A percentile compares a stretch with the other conserved stretches of the same genome.
Evolutionary conservation across 2,113 vertebrate genomes (phyloP).

Genomic region (Plectropomus leopardus): DNA sequence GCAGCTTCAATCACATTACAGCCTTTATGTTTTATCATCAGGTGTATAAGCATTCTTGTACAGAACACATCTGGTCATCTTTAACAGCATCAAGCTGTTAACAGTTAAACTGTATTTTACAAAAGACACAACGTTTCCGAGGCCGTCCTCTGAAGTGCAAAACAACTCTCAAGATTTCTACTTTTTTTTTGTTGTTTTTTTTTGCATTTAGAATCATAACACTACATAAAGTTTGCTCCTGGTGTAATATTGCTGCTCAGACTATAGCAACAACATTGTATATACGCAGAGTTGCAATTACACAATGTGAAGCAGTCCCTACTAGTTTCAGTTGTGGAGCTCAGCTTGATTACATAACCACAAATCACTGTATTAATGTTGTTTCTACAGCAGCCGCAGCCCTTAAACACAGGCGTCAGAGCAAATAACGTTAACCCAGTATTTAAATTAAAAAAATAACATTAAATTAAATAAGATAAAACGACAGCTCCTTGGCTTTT

Average conservation of each 20-base stretch:
- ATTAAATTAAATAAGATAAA: slow-evolving; percentile 90
- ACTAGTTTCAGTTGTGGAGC: slow-evolving; percentile 47
- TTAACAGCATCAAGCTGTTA: slow-evolving; percentile 84
- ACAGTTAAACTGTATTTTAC: slow-evolving; percentile 82
- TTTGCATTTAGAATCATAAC: slow-evolving; percentile 81
- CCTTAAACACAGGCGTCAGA: slow-evolving; percentile 54
- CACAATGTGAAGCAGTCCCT: slow-evolving; percentile 52
- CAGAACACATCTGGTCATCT: slow-evolving; percentile 83
- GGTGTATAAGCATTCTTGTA: slow-evolving; percentile 81
- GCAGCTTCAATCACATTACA: slow-evolving; percentile 63
- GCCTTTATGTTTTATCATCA: slow-evolving; percentile 80
- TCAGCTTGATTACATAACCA: slow-evolving; percentile 63
- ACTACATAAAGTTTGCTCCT: slow-evolving; percentile 57
- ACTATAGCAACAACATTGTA: slow-evolving; percentile 58
- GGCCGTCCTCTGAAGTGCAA: slow-evolving; percentile 81
- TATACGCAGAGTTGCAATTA: slow-evolving; percentile 47
- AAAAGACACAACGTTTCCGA: slow-evolving; percentile 82
- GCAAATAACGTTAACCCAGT: slow-evolving; percentile 65
- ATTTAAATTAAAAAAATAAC: slow-evolving; percentile 86
- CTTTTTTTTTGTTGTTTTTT: slow-evolving; percentile 44
- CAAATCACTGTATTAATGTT: slow-evolving; percentile 57
- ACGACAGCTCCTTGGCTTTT: slow-evolving; percentile 85
- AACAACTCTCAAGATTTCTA: slow-evolving; percentile 76
- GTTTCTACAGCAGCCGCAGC: slow-evolving; percentile 68
- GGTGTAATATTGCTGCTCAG: slow-evolving; percentile 40